Conservation (phyloP, 1,140 invertebrate species). For the Diorhabda elongata region DNA sequence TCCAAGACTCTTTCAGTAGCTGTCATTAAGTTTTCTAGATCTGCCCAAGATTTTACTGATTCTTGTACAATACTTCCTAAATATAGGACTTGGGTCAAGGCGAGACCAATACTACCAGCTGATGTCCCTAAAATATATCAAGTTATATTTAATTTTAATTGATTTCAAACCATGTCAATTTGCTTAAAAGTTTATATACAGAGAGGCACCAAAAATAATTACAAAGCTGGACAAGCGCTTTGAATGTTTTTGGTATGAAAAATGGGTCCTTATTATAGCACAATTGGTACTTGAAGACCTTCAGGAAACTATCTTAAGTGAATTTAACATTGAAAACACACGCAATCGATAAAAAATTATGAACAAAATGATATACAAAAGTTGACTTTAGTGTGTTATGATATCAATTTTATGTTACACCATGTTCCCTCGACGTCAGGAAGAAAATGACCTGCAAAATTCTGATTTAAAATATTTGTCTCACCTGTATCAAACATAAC, state of each 20-base stretch:
- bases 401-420: background rate
- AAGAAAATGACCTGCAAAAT: too few relatives aligned
- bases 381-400: background rate
- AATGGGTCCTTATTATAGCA: too few relatives aligned
- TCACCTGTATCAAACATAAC: constrained; percentile 9
- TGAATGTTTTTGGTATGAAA: too few relatives aligned
- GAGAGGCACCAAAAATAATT: too few relatives aligned
- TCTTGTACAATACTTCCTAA: constrained; percentile 51
- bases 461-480: too few relatives aligned
- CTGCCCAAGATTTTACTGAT: constrained; percentile 58
- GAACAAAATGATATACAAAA: background rate
- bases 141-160: too few relatives aligned
- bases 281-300: too few relatives aligned
- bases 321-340: background rate
- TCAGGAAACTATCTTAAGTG: background rate
- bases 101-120: constrained; percentile 9
- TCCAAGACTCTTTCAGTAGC: constrained; percentile 73
- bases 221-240: too few relatives aligned
- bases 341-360: background rate
- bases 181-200: too few relatives aligned
- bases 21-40: constrained; percentile 74
- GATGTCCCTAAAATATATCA: constrained; percentile 12
- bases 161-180: too few relatives aligned
- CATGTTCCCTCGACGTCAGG: too few relatives aligned
- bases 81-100: constrained; percentile 15